Evolutionary conservation across 92 coral and sea anemone species (phyloP), one percentile per base, ranked within the genome.

Genomic region (Porites cylindrica): DNA sequence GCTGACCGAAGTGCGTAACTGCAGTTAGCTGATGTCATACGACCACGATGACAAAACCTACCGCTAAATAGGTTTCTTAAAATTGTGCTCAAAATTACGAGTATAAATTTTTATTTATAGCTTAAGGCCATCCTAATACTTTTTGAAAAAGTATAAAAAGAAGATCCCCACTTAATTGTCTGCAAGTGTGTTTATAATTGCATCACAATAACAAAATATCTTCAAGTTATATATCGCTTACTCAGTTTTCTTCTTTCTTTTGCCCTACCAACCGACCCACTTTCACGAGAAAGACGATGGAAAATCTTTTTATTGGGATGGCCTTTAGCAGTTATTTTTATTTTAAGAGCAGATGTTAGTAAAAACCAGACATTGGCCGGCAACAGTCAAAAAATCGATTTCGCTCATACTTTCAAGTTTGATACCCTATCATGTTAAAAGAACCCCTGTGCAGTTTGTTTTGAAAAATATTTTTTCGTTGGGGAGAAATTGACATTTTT

Each of bases 141-240:
- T 64, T 64, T 64, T 24, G 69, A 64, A 64, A 64, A 64, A 64
- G 69, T 64, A 64, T 64, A 64, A 64, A 64, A 64, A 24, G 69
- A 64, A 64, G 69, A 10, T 64, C 5, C 23, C 24, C 23, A 6
- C 69, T 64, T 64, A 3, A 17, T 10, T 64, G 21, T 64, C 23
- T 64, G 2, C 21, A 64, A 64, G 19, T 64, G 69, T 64, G 69
- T 64, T 52, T 52, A 52, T 52, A 52, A 52, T 52, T 52, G 58
- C 58, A 52, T 7, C 58, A 52, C 7, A 52, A 52, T 10, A 52
- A 7, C 7, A 52, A 7, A 52, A 52, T 7, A 52, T 52, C 58
- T 64, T 64, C 26, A 64, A 64, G 69, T 64, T 64, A 64, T 64
- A 16, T 64, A 64, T 64, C 20, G 69, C n/a, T 64, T 64, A 64